Percentiles rank a stretch among this genome's conserved stretches.
phyloP scores from a whole-genome alignment of 2,113 vertebrate genomes.

The Mustelus asterias region DNA sequence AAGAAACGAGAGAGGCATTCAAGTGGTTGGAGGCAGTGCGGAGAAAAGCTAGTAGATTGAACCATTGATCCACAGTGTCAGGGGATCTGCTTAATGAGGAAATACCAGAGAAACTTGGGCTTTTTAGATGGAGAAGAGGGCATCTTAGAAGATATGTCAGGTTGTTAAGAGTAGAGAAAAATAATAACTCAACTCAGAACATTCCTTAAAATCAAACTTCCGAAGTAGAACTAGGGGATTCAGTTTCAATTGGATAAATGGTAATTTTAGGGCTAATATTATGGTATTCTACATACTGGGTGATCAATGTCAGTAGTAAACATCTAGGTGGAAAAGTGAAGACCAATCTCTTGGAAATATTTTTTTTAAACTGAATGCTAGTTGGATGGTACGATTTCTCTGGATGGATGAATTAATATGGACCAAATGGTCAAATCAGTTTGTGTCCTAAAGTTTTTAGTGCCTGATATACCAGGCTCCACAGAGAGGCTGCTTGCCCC shows the following conservation, averaged over 20 bases:
- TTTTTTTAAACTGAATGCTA: background rate
- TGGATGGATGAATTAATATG: background rate
- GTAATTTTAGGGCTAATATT: background rate
- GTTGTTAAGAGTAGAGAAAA: background rate
- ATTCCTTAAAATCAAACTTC: background rate
- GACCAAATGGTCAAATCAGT: background rate
- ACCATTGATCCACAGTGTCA: background rate
- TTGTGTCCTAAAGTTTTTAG: background rate
- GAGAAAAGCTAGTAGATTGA: background rate
- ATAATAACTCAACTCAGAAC: background rate
- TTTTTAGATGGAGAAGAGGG: background rate
- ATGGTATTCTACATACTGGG: background rate
- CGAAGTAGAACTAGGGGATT: background rate
- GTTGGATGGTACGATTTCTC: background rate
- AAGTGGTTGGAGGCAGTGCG: background rate
- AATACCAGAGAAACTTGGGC: background rate
- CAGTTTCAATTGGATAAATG: background rate
- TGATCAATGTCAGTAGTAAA: background rate
- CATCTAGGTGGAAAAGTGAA: background rate
- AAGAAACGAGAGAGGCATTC: background rate
- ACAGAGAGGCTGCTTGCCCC: background rate
- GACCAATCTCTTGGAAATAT: background rate
- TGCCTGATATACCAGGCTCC: background rate
- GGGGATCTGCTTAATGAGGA: constrained; percentile 11
- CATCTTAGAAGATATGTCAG: background rate